A percentile compares a stretch with the other conserved stretches of the same genome.
These are phyloP conservation scores for Ianthella basta DNA, from an alignment of 37 sponge, comb jelly and placozoan species.

Conservation along the genomic window DNA sequence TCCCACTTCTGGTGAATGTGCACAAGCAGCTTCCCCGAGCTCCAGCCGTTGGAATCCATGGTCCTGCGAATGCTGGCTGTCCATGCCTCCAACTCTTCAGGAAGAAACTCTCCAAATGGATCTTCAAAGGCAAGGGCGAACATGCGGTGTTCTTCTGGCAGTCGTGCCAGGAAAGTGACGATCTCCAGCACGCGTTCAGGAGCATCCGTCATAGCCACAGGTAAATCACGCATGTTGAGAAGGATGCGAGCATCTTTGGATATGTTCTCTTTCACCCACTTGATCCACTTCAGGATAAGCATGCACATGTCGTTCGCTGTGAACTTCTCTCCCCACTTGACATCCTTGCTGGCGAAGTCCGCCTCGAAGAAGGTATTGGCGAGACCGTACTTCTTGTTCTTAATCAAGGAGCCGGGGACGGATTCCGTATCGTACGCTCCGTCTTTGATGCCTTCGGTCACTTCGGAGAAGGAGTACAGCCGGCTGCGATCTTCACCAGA, in stretches of 20 bases:
- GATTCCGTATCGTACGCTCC: conserved; percentile 58
- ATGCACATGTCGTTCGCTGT: conserved; percentile 62
- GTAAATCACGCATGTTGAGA: conserved; percentile 82
- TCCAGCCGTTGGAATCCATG: conserved; percentile 81
- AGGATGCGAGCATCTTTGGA: conserved; percentile 50
- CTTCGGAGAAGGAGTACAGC: conserved; percentile 77
- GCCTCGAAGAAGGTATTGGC: conserved; percentile 73
- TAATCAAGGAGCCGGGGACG: conserved; percentile 58
- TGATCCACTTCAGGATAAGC: conserved; percentile 58
- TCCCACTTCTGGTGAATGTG: conserved; percentile 91
- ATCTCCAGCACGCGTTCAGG: conserved; percentile 69
- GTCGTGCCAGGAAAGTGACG: conserved; percentile 53
- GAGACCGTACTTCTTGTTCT: conserved; percentile 73
- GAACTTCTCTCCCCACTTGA: conserved; percentile 60
- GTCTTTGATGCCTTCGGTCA: conserved; percentile 44
- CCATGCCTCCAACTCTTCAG: conserved; percentile 82
- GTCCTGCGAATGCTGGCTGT: conserved; percentile 59
- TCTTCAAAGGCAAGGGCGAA: conserved; percentile 81
- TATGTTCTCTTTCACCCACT: conserved; percentile 54
- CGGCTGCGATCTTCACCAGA: conserved; percentile 54
- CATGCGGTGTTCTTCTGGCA: conserved; percentile 56
- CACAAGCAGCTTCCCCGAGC: conserved; percentile 59
- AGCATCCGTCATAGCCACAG: conserved; percentile 53
- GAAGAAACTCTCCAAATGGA: conserved; percentile 73
- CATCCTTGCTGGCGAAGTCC: conserved; percentile 50